Base-by-base conservation (phyloP, 2,888 invertebrate species). In the Mongoloraphidia duomilia region DNA sequence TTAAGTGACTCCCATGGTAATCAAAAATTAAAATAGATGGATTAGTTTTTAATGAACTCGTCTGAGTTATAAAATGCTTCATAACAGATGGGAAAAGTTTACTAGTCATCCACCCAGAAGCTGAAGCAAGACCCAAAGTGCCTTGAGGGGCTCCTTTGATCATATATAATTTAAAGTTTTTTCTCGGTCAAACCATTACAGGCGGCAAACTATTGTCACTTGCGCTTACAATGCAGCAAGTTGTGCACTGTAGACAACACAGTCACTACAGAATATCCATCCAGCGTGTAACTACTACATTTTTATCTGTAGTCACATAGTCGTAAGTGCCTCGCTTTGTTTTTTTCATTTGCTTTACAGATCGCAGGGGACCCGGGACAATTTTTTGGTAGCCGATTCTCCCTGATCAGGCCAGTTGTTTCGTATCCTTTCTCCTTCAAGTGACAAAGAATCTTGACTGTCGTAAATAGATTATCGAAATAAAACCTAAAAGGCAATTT, bases 1-100 rank as follows among this genome's bases (percentile, higher is more conserved):
- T 41, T 38, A 50, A 47, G 50, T 59, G 56, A 12, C 55, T 54
- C 37, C 52, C 53, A 46, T 58, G 56, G 46, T 59, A 58, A 46
- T 59, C 58, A 39, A 59, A 44, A 35, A 58, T 17, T 12, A 51
- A 38, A 17, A 50, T 44, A 44, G 49, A 43, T 13, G 52, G 47
- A 43, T 52, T 35, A 43, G 45, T 44, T 12, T 9, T 37, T 36
- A 42, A 43, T 34, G 46, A 52, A 35, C 52, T 45, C 42, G 43
- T 51, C 35, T 37, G 50, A 33, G 50, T 50, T 38, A 53, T 47
- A 37, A 58, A 57, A 49, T 54, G 52, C 47, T 52, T 44, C 49
- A 57, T 51, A 34, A 54, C 53, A 26, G 50, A 13, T 3, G 53
- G 14, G 47, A 56, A 57, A 9, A 52, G 35, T 39, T 54, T 52